Percentiles rank a stretch among this genome's conserved stretches.
Evolutionary conservation across 2,888 invertebrate species (phyloP).

Genomic region (Ophion ventricosus): DNA sequence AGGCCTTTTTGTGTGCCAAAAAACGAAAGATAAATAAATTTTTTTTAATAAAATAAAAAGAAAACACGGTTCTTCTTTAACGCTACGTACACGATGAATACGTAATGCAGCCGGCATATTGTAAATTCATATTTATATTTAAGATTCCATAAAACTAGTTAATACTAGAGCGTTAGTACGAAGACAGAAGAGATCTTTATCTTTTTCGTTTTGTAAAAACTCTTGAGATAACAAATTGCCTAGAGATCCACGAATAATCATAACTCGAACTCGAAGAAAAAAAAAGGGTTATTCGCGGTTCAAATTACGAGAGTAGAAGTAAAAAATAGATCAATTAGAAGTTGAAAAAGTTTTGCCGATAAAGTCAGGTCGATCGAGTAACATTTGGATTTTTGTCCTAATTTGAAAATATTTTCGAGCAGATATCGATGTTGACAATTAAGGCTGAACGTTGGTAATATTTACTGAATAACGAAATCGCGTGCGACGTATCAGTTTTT

Average conservation of each 20-base stretch:
- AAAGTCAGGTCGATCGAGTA: conserved; percentile 17
- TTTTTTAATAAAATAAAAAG: conserved; percentile 47
- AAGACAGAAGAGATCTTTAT: conserved; percentile 66
- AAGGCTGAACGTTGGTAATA: neutral
- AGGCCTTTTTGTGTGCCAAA: conserved; percentile 66
- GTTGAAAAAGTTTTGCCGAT: neutral
- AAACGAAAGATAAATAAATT: conserved; percentile 37
- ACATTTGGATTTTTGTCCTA: neutral
- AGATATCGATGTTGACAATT: neutral
- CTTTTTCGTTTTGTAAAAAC: conserved; percentile 35
- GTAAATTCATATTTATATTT: conserved; percentile 67
- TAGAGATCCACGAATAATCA: conserved; percentile 29
- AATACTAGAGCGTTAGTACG: conserved; percentile 69
- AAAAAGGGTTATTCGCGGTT: neutral
- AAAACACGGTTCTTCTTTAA: conserved; percentile 35
- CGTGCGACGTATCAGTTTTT: neutral
- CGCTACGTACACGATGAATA: conserved; percentile 57
- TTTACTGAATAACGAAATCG: neutral
- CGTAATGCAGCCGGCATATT: conserved; percentile 59
- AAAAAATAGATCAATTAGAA: neutral
- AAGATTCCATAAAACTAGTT: conserved; percentile 70
- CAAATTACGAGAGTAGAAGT: neutral
- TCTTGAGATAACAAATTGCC: conserved; percentile 47
- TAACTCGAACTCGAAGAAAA: neutral
- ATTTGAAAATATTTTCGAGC: neutral